These are phyloP conservation scores for Sebastes cheni DNA, from an alignment of 2,797 vertebrate genomes.

Conservation along the genomic window DNA sequence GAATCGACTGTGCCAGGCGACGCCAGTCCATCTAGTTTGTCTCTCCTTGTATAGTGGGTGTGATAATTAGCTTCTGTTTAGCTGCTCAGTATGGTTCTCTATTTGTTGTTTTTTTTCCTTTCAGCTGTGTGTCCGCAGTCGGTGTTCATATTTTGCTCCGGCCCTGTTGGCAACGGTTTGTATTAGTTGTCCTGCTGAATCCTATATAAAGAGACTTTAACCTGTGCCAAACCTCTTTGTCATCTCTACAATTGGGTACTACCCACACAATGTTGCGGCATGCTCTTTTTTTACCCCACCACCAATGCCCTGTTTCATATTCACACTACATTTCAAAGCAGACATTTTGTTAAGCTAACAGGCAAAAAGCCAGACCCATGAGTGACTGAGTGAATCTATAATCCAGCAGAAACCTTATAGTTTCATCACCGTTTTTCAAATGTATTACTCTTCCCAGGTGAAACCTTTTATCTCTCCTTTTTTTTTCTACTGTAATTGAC, in stretches of 20 bases:
- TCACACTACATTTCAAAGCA: constrained; percentile 42
- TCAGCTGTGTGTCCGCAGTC: constrained; percentile 8
- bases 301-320: constrained; percentile 27
- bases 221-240: constrained; percentile 57
- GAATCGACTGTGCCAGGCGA: background rate
- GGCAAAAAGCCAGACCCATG: constrained; percentile 27
- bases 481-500: constrained; percentile 28
- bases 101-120: background rate
- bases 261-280: constrained; percentile 37
- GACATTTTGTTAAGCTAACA: constrained; percentile 40
- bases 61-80: constrained; percentile 24
- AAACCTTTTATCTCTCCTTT: constrained; percentile 33
- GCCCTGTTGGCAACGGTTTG: constrained; percentile 26
- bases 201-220: constrained; percentile 50
- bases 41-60: background rate
- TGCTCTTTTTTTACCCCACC: background rate
- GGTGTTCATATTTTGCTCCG: background rate
- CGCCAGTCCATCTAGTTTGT: constrained; percentile 17
- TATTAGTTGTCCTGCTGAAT: constrained; percentile 57
- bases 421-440: constrained; percentile 17
- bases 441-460: constrained; percentile 4
- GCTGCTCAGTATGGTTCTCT: background rate
- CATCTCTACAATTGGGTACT: constrained; percentile 39
- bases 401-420: constrained; percentile 12
- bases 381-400: constrained; percentile 46